Evolutionary conservation across 2,113 vertebrate genomes (phyloP), one percentile per base, ranked within the genome.

Genomic region (Meleagris gallopavo): DNA sequence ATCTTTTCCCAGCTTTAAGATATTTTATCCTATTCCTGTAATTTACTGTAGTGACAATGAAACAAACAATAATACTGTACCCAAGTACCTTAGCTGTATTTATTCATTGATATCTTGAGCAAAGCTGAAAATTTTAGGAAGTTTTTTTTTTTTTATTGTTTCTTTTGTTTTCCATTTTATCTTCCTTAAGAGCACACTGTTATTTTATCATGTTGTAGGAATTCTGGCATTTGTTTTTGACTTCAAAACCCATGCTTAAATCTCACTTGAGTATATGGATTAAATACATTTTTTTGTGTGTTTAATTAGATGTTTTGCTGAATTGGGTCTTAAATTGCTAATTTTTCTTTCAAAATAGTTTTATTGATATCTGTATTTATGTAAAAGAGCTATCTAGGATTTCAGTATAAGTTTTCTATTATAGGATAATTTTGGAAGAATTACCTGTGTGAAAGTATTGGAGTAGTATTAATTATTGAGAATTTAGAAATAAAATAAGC

Each of bases 301-400:
- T 58, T 60, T 78, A 86, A 90, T 81, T 74, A 89, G 73, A 84
- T 29, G 19, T 81, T 86, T 87, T 89, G 32, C 34, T 78, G 81
- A 92, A 89, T 38, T 90, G 22, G 52, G 80, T 83, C 34, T 84
- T 89, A 60, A 92, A 90, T 67, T 83, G 76, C 3, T 45, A 83
- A 76, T 67, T 11, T 61, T 69, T 80, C 87, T 66, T 87, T 78
- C 18, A 61, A 41, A 50, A 60, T 65, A 40, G 3, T 92, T 95
- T 90, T 95, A 88, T 80, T 93, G 60, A 62, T 38, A 62, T 70
- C 46, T 16, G 1, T 52, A 17, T 80, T 79, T 74, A 81, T 82
- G 73, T 87, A 64, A 93, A 66, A 20, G 20, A 64, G 6, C 18
- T 64, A 69, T 87, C 89, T 91, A 85, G 13, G 10, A 73, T 95